Evolutionary conservation across 1,140 invertebrate genomes (phyloP), one percentile per base, ranked within the genome.

Genomic region (Conus ventricosus): DNA sequence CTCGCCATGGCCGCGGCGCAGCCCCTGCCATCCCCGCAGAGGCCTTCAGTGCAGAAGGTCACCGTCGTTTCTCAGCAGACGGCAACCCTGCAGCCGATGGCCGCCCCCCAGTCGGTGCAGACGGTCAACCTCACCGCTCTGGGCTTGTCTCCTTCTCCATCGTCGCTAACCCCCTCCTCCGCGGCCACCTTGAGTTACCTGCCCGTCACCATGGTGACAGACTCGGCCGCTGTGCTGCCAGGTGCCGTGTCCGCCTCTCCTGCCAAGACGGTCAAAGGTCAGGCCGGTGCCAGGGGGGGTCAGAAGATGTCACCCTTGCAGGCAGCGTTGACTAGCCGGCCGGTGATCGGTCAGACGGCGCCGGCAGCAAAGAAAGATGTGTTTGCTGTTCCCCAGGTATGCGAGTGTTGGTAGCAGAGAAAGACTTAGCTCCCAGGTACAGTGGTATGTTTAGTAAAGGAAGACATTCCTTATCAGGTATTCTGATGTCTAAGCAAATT

Each of bases 321-420:
- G 7, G 5, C 53, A 57, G 4, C 13, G 23, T 20, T 51, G 13
- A 8, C 11, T 27, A 13, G 39, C 54, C n/a, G 63, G 39, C n/a
- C 11, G n/a, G 5, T 25, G 54, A 51, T 54, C 27, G 4, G 27
- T 27, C 63, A 71, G 39, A 15, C 39, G 7, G 53, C 8, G 25
- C 13, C 55, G 25, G 53, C 76, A 23, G 15, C 67, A 71, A 87
- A 87, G 51, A 87, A 87, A 78, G 85, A 87, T 78, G 85, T 63
- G 53, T 87, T 87, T 78, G 85, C 27, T 15, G 75, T 87, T 17
- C 85, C 85, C 27, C 71, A 87, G 75, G 85, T 87, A 39, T 39
- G 39, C 39, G 0, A 39, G 39, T 39, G 39, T 39, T 39, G 0
- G 3, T 39, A 39, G 39, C 39, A 39, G 39, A 39, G 39, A 39